Evolutionary conservation across 2,888 invertebrate genomes (phyloP).

Genomic region (Phengaris alcon): DNA sequence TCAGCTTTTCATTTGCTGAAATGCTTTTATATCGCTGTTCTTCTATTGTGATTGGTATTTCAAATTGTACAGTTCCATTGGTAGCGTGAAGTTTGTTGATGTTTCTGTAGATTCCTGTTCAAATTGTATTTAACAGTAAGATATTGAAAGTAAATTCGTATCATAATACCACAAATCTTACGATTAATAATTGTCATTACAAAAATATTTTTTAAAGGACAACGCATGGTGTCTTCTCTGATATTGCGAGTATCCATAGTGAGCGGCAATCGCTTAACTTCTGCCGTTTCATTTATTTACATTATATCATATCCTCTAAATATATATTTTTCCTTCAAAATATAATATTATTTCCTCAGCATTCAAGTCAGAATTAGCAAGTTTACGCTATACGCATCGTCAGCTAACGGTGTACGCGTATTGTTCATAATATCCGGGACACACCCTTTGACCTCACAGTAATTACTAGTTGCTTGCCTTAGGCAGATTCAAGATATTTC

Average conservation of each 20-base stretch:
- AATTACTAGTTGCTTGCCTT: not conserved
- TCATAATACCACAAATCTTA: too few species aligned
- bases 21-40: not conserved
- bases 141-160: too few species aligned
- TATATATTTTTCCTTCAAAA: not conserved
- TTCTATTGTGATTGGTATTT: not conserved
- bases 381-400: constrained; percentile 8
- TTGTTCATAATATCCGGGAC: constrained; percentile 14
- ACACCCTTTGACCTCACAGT: constrained; percentile 8
- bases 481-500: not conserved
- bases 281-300: too few species aligned
- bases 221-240: too few species aligned
- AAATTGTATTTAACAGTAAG: not conserved
- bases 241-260: too few species aligned
- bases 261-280: too few species aligned
- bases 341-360: too few species aligned
- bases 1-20: constrained; percentile 12
- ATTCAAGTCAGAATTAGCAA: constrained; percentile 3
- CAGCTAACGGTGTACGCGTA: constrained; percentile 12
- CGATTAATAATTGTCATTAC: too few species aligned
- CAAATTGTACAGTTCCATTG: not conserved
- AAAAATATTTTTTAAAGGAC: too few species aligned
- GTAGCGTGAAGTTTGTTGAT: not conserved
- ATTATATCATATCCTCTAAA: too few species aligned
- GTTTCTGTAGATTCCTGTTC: not conserved